Evolutionary conservation across 2,113 vertebrate genomes (phyloP).

Genomic region (Muscicapa adusta): DNA sequence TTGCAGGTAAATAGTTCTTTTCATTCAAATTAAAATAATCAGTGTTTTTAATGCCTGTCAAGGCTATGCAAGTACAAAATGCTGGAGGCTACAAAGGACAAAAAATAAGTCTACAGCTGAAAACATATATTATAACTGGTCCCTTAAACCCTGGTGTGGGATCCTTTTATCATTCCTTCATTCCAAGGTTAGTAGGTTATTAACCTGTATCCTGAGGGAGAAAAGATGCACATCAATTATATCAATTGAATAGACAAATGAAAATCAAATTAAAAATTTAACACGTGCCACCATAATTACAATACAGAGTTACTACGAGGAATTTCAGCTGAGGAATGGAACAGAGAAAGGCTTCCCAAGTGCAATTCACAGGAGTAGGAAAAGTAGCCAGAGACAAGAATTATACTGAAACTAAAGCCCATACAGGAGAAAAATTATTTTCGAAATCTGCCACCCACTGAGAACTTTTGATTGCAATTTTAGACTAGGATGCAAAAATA

Average conservation of each 20-base stretch:
- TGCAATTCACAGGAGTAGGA: not conserved
- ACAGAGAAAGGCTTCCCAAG: not conserved
- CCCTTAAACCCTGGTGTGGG: slow-evolving; percentile 40
- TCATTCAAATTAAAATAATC: slow-evolving; percentile 30
- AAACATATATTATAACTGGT: slow-evolving; percentile 45
- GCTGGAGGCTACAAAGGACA: not conserved
- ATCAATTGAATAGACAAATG: slow-evolving; percentile 66
- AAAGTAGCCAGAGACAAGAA: not conserved
- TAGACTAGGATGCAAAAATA: not conserved
- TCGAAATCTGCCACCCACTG: slow-evolving; percentile 21
- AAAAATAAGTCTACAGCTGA: slow-evolving; percentile 42
- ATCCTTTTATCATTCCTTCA: slow-evolving; percentile 61
- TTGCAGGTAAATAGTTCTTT: slow-evolving; percentile 5
- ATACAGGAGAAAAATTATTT: not conserved
- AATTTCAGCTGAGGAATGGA: slow-evolving; percentile 39
- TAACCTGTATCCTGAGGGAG: slow-evolving; percentile 55
- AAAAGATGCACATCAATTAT: slow-evolving; percentile 49
- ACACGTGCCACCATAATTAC: slow-evolving; percentile 32
- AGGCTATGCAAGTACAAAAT: slow-evolving; percentile 37
- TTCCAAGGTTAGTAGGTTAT: slow-evolving; percentile 65
- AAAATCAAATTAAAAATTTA: slow-evolving; percentile 72
- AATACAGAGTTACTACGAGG: slow-evolving; percentile 30
- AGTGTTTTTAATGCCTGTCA: slow-evolving; percentile 25
- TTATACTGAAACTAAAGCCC: not conserved
- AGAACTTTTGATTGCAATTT: slow-evolving; percentile 38